Evolutionary conservation across 2,113 vertebrate genomes (phyloP).

Genomic region (Paraplagusia blochii): DNA sequence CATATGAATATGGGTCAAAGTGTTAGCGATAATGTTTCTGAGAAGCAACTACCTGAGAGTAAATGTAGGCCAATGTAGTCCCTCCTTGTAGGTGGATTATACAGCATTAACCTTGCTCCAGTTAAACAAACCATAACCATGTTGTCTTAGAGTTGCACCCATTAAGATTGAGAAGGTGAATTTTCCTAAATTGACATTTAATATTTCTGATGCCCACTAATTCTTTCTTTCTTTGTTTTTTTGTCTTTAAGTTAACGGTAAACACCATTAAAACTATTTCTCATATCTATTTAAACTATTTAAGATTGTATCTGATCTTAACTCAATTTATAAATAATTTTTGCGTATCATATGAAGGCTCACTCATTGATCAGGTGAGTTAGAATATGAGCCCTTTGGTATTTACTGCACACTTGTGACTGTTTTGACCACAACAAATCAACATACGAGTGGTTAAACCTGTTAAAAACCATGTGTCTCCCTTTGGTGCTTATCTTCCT

Average conservation of each 20-base stretch:
- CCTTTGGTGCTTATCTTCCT: neutral
- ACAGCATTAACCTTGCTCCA: neutral
- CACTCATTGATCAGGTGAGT: constrained; percentile 52
- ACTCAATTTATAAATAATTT: constrained; percentile 65
- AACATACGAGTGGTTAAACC: constrained; percentile 54
- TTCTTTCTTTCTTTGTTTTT: too few relatives aligned
- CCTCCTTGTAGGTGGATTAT: neutral
- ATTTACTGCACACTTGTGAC: constrained; percentile 71
- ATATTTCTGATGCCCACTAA: too few relatives aligned
- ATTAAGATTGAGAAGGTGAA: too few relatives aligned
- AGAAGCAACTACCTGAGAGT: neutral
- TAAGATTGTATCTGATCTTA: constrained; percentile 39
- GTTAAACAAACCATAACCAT: too few relatives aligned
- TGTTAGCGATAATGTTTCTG: neutral
- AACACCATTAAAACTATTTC: too few relatives aligned
- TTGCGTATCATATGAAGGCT: constrained; percentile 60
- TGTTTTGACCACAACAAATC: constrained; percentile 50
- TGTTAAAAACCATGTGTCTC: constrained; percentile 16
- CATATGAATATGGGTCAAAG: neutral
- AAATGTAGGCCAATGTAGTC: neutral
- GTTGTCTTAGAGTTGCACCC: too few relatives aligned
- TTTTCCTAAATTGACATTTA: too few relatives aligned
- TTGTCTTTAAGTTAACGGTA: neutral
- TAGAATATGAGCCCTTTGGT: constrained; percentile 58
- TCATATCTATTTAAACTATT: too few relatives aligned